Conservation (phyloP, 2,888 invertebrate genomes). For the Anthophora plumipes region DNA sequence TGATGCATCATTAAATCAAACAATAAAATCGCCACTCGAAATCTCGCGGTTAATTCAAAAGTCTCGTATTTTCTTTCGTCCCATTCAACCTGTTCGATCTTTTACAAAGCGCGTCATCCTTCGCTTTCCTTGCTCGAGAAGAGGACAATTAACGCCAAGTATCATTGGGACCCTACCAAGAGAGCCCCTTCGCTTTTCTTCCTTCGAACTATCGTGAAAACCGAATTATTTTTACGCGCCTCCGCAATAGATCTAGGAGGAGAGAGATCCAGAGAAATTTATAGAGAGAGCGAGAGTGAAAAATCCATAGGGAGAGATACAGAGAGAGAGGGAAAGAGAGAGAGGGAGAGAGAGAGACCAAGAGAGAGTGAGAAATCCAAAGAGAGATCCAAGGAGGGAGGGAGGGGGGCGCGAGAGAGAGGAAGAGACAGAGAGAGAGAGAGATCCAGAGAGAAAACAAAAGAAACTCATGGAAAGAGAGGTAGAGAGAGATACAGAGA, state of each 20-base stretch:
- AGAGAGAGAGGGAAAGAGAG: not conserved
- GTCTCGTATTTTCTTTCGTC: too few species aligned
- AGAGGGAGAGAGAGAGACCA: too few species aligned
- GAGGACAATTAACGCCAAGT: too few species aligned
- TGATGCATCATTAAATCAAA: constrained; percentile 4
- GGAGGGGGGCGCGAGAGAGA: not conserved
- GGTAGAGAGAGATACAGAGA: not conserved
- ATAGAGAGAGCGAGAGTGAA: too few species aligned
- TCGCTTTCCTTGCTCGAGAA: too few species aligned
- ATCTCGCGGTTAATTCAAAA: too few species aligned
- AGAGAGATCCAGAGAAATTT: too few species aligned
- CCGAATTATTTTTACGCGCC: constrained; percentile 28
- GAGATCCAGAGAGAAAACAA: not conserved
- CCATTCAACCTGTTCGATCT: not conserved
- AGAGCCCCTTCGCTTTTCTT: not conserved
- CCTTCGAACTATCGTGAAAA: constrained; percentile 6
- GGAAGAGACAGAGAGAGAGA: not conserved
- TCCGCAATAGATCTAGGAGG: not conserved
- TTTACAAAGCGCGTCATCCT: too few species aligned
- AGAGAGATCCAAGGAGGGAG: not conserved
- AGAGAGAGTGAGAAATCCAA: too few species aligned
- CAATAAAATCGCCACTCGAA: not conserved
- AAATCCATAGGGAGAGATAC: not conserved
- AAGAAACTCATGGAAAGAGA: not conserved
- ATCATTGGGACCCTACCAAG: too few species aligned